Evolutionary conservation across 2,797 vertebrate genomes (phyloP), one percentile per base, ranked within the genome.

Genomic region (Picus viridis): DNA sequence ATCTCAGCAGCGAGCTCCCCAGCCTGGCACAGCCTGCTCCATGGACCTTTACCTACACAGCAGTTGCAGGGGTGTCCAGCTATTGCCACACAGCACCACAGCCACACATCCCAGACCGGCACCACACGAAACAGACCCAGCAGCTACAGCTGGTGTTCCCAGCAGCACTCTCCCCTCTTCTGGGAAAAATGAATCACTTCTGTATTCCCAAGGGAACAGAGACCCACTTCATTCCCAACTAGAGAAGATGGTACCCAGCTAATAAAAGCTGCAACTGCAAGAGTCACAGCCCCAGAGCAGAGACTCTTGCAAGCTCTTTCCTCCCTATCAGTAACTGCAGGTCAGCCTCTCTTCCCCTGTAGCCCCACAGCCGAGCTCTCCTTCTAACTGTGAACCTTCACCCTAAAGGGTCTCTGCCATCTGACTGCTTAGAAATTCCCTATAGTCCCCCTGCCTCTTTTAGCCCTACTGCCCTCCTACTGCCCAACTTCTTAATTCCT

Each of bases 1-100:
- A 95, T 74, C 91, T 75, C 29, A 64, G 88, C 85, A 92, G 94
- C 61, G 64, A 94, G 93, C 88, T 62, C 75, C 70, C 79, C 88
- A 90, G 84, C 86, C 90, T 95, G 94, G 93, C 93, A 96, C 84
- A 73, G 90, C 34, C 18, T 15, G 27, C 96, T 85, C 96, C 94
- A 75, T 54, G 49, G 83, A 74, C 65, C 83, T 80, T 88, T 77
- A 92, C 95, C 94, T 94, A 92, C 86, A 80, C 82, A 83, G 77
- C 92, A 87, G 86, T 84, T 56, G 84, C 91, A 86, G 88, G 93
- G 94, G 64, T 82, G 73, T 80, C 65, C 82, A 9, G 77, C 45
- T 71, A 2, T 2, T 13, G 87, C 8, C 27, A 70, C 86, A 76
- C 72, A 18, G 15, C 82, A 69, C 36, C 34, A 7, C 64, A 59